Evolutionary conservation across 1,140 invertebrate genomes (phyloP).

Genomic region (Cherax destructor): DNA sequence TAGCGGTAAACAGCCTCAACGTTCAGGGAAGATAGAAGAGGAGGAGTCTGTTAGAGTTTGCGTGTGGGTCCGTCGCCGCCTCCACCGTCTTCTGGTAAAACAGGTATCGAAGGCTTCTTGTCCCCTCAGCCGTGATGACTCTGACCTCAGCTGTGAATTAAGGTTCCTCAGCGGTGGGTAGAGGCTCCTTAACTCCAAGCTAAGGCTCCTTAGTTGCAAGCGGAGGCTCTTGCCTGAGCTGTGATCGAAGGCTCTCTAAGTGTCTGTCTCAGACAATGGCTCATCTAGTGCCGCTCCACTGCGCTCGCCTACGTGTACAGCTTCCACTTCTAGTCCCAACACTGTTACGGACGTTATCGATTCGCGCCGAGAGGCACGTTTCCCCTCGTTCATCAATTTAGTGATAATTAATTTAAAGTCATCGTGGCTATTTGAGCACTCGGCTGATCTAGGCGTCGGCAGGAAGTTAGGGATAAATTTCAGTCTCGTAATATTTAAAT

Average conservation of each 20-base stretch:
- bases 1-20: background rate
- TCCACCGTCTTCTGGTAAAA: background rate
- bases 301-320: background rate
- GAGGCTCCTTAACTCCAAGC: too few relatives aligned
- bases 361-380: background rate
- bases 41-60: background rate
- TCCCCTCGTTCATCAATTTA: too few relatives aligned
- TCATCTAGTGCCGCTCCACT: background rate
- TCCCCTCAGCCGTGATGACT: too few relatives aligned
- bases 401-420: too few relatives aligned
- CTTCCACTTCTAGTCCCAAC: background rate
- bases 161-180: too few relatives aligned
- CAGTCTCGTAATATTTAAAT: too few relatives aligned
- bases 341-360: background rate
- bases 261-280: background rate
- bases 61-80: background rate
- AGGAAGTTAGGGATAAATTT: too few relatives aligned
- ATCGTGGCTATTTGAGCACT: too few relatives aligned
- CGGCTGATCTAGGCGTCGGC: too few relatives aligned
- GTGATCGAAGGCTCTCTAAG: background rate
- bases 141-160: too few relatives aligned
- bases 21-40: background rate
- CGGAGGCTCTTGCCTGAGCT: too few relatives aligned
- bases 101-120: background rate
- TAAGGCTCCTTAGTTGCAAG: too few relatives aligned